These are phyloP conservation scores for Nicator chloris DNA, from an alignment of 2,113 vertebrate genomes.

Conservation along the genomic window DNA sequence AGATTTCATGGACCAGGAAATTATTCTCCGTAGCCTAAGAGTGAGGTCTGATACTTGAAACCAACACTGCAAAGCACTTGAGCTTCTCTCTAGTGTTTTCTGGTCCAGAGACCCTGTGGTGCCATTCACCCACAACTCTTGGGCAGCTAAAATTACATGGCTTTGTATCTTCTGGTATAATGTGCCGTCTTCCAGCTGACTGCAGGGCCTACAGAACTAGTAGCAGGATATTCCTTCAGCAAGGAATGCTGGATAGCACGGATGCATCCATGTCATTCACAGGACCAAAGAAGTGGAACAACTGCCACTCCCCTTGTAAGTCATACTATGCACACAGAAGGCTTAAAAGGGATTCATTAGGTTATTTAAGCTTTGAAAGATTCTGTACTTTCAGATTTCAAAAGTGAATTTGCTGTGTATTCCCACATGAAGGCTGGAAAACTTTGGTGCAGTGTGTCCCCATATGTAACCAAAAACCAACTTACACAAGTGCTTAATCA, in stretches of 20 bases:
- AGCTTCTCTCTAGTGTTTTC: neutral
- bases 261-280: neutral
- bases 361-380: neutral
- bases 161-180: neutral
- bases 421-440: neutral
- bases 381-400: neutral
- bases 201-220: neutral
- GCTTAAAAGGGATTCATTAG: neutral
- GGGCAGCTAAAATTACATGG: neutral
- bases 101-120: neutral
- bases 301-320: accelerated
- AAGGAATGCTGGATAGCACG: neutral
- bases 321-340: neutral
- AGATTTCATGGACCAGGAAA: neutral
- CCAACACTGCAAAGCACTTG: neutral
- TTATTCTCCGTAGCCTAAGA: neutral
- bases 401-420: neutral
- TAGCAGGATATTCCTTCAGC: neutral
- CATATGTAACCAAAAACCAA: neutral
- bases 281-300: neutral
- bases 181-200: neutral
- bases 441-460: neutral
- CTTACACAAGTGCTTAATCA: neutral
- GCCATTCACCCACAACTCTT: neutral
- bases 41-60: neutral